Percentiles rank a stretch among this genome's conserved stretches.
Evolutionary conservation across 2,113 vertebrate genomes (phyloP).

Genomic region (Capricornis sumatraensis): DNA sequence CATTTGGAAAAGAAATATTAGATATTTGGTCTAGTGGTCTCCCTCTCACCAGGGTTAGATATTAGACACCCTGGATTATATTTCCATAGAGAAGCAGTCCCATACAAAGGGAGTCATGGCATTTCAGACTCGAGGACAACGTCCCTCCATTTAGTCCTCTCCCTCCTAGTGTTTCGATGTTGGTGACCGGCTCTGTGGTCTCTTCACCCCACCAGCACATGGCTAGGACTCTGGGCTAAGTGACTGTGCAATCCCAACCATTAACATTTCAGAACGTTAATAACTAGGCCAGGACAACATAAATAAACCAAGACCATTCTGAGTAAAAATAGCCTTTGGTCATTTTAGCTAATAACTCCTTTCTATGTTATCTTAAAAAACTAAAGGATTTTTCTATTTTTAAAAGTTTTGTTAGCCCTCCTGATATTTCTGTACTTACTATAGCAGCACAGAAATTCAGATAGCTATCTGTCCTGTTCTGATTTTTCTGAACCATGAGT

Average conservation of each 20-base stretch:
- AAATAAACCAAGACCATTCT: neutral
- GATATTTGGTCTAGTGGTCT: neutral
- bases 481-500: neutral
- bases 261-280: neutral
- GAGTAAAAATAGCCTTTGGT: neutral
- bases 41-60: neutral
- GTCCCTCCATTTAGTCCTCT: neutral
- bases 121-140: neutral
- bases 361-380: neutral
- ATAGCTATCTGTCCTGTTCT: neutral
- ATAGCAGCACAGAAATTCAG: neutral
- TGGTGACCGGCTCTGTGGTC: neutral
- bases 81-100: neutral
- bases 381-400: neutral
- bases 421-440: neutral
- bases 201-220: neutral
- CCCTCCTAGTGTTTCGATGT: accelerated
- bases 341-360: neutral
- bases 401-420: neutral
- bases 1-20: neutral
- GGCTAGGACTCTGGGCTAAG: neutral
- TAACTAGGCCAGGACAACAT: neutral
- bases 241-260: neutral
- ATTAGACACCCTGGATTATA: neutral
- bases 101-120: neutral